Conservation (phyloP, 2,888 invertebrate species). For the Slavum lentiscoides region DNA sequence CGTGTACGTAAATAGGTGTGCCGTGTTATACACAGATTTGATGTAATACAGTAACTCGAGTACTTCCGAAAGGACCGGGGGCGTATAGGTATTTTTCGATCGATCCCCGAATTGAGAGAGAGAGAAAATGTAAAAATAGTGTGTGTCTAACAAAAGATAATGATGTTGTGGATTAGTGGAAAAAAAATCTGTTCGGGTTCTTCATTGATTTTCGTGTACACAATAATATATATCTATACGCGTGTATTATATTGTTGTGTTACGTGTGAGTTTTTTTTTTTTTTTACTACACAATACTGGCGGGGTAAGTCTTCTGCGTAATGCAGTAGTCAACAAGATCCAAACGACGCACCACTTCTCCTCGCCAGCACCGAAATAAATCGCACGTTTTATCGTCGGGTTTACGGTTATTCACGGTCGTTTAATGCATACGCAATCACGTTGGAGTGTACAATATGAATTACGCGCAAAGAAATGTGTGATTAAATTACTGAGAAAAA, state of each 20-base stretch:
- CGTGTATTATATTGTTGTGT: not conserved
- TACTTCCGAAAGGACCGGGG: slow-evolving; percentile 45
- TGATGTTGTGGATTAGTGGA: slow-evolving; percentile 4
- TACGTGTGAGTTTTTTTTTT: slow-evolving; percentile 16
- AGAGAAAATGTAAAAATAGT: slow-evolving; percentile 6
- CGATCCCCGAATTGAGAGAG: not conserved
- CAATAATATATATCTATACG: too few species aligned
- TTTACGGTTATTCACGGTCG: too few species aligned
- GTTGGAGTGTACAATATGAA: too few species aligned
- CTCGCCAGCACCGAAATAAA: too few species aligned
- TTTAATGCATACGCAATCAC: too few species aligned
- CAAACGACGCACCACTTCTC: too few species aligned
- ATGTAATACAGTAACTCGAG: slow-evolving; percentile 32
- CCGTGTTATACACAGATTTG: not conserved
- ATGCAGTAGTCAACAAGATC: too few species aligned
- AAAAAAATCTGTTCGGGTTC: slow-evolving; percentile 25
- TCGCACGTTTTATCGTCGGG: too few species aligned
- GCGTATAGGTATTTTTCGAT: slow-evolving; percentile 32
- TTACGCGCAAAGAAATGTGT: too few species aligned
- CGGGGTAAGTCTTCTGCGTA: too few species aligned
- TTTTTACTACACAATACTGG: too few species aligned
- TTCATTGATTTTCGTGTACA: slow-evolving; percentile 37
- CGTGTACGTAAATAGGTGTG: not conserved
- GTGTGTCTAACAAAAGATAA: slow-evolving; percentile 31
- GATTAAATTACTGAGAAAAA: too few species aligned